These are phyloP conservation scores for Vidua macroura DNA, from an alignment of 2,113 vertebrate genomes.

Conservation along the genomic window DNA sequence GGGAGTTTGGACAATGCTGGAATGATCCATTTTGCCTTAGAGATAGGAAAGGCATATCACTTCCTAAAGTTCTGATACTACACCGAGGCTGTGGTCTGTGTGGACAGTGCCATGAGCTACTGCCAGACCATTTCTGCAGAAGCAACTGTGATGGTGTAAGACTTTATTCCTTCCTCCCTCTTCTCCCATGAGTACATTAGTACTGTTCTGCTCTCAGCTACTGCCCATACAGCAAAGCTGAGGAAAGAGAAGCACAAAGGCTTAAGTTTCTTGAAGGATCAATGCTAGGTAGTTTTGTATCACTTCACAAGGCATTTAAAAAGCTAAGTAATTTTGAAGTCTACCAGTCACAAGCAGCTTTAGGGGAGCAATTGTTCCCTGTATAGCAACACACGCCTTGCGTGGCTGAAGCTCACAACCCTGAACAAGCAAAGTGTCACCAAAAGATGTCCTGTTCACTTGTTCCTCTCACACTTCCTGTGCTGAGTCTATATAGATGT, in stretches of 20 bases:
- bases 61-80: neutral
- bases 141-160: neutral
- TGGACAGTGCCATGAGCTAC: neutral
- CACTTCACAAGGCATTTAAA: neutral
- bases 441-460: neutral
- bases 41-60: neutral
- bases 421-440: neutral
- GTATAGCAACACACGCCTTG: rapidly evolving
- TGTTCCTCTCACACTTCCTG: neutral
- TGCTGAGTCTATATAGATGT: neutral
- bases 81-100: rapidly evolving
- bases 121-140: neutral
- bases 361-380: neutral
- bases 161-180: neutral
- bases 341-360: neutral
- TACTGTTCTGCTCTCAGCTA: neutral
- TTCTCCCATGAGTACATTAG: neutral
- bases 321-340: neutral
- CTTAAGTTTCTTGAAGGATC: neutral
- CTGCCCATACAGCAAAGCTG: neutral
- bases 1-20: neutral
- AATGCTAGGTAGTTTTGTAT: neutral
- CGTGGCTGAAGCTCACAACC: neutral
- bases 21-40: neutral
- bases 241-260: neutral